Conservation (phyloP, 2,888 invertebrate genomes). For the Trissoscelio sp. region DNA sequence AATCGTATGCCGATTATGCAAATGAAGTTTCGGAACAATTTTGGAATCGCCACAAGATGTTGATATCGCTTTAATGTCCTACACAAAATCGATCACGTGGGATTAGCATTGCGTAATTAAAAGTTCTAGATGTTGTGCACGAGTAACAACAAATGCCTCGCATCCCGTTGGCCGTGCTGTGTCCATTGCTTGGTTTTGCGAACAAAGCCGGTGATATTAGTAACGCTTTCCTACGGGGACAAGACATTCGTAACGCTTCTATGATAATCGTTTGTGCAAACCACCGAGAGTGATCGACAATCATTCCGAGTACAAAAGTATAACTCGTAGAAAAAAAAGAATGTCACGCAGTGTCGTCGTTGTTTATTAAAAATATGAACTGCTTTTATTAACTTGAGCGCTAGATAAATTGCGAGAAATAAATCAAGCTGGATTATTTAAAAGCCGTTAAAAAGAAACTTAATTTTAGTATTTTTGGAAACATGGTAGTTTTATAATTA, state of each 20-base stretch:
- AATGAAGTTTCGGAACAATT: constrained; percentile 71
- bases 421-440: constrained; percentile 25
- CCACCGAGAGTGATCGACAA: constrained; percentile 57
- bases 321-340: constrained; percentile 20
- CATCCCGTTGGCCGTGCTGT: constrained; percentile 9
- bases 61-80: constrained; percentile 80
- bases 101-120: constrained; percentile 55
- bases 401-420: constrained; percentile 37
- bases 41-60: constrained; percentile 71
- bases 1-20: constrained; percentile 82
- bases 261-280: constrained; percentile 67
- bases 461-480: not conserved
- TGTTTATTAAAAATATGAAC: constrained; percentile 27
- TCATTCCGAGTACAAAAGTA: constrained; percentile 37
- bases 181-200: constrained; percentile 30
- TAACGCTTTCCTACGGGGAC: constrained; percentile 66
- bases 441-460: not conserved
- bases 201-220: constrained; percentile 58
- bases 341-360: constrained; percentile 39
- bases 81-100: constrained; percentile 58
- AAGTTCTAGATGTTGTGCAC: constrained; percentile 11
- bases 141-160: constrained; percentile 26
- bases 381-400: constrained; percentile 44
- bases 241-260: constrained; percentile 70
- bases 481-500: no score